Evolutionary conservation across 2,113 vertebrate species (phyloP).

Genomic region (Chloropsis hardwickii): DNA sequence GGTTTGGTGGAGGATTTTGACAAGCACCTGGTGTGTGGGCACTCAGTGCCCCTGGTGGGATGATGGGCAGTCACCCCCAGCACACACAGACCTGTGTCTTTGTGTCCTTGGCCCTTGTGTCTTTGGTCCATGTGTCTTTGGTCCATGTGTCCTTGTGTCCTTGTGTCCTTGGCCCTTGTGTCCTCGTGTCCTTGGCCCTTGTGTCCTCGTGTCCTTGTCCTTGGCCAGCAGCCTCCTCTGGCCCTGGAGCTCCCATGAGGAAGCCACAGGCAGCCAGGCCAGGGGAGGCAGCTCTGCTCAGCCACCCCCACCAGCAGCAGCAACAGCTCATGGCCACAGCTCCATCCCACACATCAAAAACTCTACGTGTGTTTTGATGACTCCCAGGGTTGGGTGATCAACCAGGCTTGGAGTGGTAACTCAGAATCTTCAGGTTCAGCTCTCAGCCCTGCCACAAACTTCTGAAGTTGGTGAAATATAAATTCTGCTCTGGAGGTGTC

Average conservation of each 20-base stretch:
- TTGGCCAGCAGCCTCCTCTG: neutral
- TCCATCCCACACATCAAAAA: fast-evolving
- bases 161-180: too few relatives aligned
- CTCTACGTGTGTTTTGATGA: fast-evolving
- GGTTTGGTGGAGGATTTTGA: neutral
- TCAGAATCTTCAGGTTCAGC: neutral
- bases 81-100: fast-evolving
- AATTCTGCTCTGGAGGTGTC: neutral
- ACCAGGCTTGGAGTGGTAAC: too few relatives aligned
- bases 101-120: too few relatives aligned
- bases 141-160: too few relatives aligned
- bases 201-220: too few relatives aligned
- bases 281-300: neutral
- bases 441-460: neutral
- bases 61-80: fast-evolving
- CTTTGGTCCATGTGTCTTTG: too few relatives aligned
- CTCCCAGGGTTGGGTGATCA: neutral
- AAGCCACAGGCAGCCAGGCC: neutral
- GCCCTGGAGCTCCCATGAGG: fast-evolving
- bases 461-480: fast-evolving
- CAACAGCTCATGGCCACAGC: fast-evolving
- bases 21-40: fast-evolving
- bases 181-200: neutral
- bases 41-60: fast-evolving
- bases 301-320: fast-evolving